Base-by-base conservation (phyloP, 2,113 vertebrate species). In the Semnornis frantzii region DNA sequence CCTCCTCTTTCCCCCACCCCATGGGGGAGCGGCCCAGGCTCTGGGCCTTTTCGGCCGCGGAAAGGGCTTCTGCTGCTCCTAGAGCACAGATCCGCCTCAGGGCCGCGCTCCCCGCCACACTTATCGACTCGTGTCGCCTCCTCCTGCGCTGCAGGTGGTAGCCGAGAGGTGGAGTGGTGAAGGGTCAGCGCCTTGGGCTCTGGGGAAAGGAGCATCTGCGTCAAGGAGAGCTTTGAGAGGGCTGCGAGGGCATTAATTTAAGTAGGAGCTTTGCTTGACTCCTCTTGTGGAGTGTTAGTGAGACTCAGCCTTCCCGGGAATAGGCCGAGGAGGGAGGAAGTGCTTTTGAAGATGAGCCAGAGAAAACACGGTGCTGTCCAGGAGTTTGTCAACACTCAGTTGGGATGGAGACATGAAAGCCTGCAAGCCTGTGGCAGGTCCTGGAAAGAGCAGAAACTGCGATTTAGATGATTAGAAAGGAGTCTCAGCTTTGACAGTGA, bases 241-340 rank as follows among this genome's bases (percentile, higher is more conserved):
- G n/a, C 37, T n/a, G 48, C 3, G 3, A 34, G 55, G n/a, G 10
- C 52, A 0, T 12, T 14, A 2, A 4, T 21, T 34, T 46, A 25
- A 13, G 9, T 25, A 9, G 0, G 12, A 13, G 46, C 25, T 64
- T 21, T 6, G 27, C 13, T 31, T 63, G 27, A 8, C 25, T 18
- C 2, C 28, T 57, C 27, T 74, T 37, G 1, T 5, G 3, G 4
- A 3, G 12, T 7, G 25, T 42, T 28, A 6, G 48, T 2, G 50
- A 37, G 62, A 59, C 48, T 78, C 50, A 48, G 54, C 58, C 37
- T 60, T 58, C 54, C 6, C 13, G 10, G 10, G 31, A 46, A 14
- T 11, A 24, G 48, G 58, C 8, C 28, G 6, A 14, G 81, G n/a
- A 39, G 34, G 25, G 10, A 42, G 42, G 21, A 44, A 37, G 31